Evolutionary conservation across 2,797 vertebrate species (phyloP).

Genomic region (Rhinogobio ventralis): DNA sequence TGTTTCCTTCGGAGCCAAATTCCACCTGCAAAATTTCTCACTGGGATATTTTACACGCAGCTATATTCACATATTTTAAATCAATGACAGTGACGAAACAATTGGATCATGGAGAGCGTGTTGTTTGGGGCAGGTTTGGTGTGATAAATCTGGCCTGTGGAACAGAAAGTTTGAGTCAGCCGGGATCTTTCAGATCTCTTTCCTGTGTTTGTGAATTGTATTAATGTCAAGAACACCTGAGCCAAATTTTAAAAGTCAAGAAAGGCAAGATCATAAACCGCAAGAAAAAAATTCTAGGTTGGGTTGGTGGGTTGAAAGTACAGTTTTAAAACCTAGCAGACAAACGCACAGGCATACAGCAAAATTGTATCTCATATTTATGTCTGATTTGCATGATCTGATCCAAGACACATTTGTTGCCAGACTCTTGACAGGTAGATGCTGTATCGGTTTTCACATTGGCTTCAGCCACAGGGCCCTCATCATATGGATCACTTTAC

Average conservation of each 20-base stretch:
- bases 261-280: conserved; percentile 23
- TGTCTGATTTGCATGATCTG: conserved; percentile 35
- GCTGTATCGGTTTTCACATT: conserved; percentile 49
- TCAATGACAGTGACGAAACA: conserved; percentile 43
- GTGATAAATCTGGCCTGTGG: conserved; percentile 44
- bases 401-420: conserved; percentile 10
- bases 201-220: conserved; percentile 36
- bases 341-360: neutral
- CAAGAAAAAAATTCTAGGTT: neutral
- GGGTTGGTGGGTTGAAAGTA: neutral
- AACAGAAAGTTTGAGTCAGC: conserved; percentile 27
- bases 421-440: conserved; percentile 52
- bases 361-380: conserved; percentile 9
- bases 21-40: conserved; percentile 27
- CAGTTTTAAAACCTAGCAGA: conserved; percentile 10
- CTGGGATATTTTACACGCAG: conserved; percentile 30
- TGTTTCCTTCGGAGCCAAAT: conserved; percentile 31
- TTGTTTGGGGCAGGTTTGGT: conserved; percentile 37
- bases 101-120: conserved; percentile 33
- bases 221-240: conserved; percentile 30
- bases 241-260: conserved; percentile 7
- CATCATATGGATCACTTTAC: conserved; percentile 26
- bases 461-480: conserved; percentile 34
- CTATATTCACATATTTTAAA: conserved; percentile 41
- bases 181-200: conserved; percentile 21